Percentiles rank a stretch among this genome's conserved stretches.
These are phyloP conservation scores for Trisateles emortualis DNA, from an alignment of 2,888 invertebrate species.

Conservation along the genomic window DNA sequence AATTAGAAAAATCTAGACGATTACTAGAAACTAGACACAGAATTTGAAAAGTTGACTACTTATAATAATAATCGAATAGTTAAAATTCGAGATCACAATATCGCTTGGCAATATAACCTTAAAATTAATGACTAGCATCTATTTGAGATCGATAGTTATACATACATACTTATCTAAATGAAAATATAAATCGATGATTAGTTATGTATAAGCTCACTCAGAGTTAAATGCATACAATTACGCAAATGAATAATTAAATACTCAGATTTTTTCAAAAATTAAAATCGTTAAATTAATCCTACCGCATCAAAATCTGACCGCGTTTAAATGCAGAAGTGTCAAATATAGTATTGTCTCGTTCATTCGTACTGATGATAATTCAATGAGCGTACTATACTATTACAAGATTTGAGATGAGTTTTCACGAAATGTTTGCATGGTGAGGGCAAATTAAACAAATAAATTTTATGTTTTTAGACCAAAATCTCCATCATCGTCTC, in stretches of 20 bases:
- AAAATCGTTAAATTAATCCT: too few relatives aligned
- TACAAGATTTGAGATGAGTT: too few relatives aligned
- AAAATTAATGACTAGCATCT: conserved; percentile 60
- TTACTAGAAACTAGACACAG: conserved; percentile 40
- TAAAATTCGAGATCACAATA: conserved; percentile 78
- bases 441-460: too few relatives aligned
- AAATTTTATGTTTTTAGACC: conserved; percentile 3
- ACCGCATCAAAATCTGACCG: too few relatives aligned
- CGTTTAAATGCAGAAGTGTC: too few relatives aligned
- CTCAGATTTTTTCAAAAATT: too few relatives aligned
- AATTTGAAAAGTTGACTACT: conserved; percentile 45
- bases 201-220: conserved; percentile 43
- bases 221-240: conserved; percentile 30
- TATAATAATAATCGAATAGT: conserved; percentile 35
- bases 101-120: conserved; percentile 82
- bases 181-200: conserved; percentile 33
- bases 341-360: too few relatives aligned
- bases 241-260: conserved; percentile 20
- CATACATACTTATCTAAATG: conserved; percentile 27
- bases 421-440: too few relatives aligned
- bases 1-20: conserved; percentile 40
- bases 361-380: too few relatives aligned
- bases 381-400: too few relatives aligned
- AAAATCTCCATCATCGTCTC: not conserved
- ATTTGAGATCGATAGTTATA: conserved; percentile 55